Percentiles rank a stretch among this genome's conserved stretches.
These are phyloP conservation scores for Cyanoderma ruficeps DNA, from an alignment of 2,113 vertebrate species.

Conservation along the genomic window DNA sequence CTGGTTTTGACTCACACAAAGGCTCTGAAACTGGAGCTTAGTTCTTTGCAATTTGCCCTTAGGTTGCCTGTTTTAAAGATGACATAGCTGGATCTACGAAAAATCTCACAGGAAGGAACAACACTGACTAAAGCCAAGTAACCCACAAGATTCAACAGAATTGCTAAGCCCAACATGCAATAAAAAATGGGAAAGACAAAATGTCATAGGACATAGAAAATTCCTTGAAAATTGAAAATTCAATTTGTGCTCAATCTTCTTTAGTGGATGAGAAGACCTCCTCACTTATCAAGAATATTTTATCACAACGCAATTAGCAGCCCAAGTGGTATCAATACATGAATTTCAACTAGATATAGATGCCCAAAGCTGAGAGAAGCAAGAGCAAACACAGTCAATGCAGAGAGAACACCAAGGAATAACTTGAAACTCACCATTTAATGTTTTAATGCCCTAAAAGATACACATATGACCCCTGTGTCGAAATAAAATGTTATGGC, in stretches of 20 bases:
- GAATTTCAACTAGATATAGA: not conserved
- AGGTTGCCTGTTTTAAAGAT: not conserved
- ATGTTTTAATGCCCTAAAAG: not conserved
- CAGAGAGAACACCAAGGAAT: not conserved
- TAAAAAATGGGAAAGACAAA: not conserved
- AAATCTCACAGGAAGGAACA: not conserved
- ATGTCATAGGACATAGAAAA: fast-evolving
- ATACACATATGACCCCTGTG: not conserved
- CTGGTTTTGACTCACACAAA: not conserved
- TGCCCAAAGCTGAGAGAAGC: not conserved
- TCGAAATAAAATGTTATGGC: not conserved
- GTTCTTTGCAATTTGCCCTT: not conserved
- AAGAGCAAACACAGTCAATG: not conserved
- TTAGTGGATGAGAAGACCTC: not conserved
- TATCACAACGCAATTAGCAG: not conserved
- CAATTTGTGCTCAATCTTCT: not conserved
- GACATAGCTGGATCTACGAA: not conserved
- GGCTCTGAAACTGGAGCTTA: not conserved
- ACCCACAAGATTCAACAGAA: not conserved
- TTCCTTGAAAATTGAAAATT: no score
- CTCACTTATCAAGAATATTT: not conserved
- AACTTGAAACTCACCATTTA: not conserved
- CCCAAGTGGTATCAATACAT: not conserved
- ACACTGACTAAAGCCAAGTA: not conserved
- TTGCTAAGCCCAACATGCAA: not conserved